Percentiles rank a stretch among this genome's conserved stretches.
Evolutionary conservation across 2,113 vertebrate species (phyloP).

Genomic region (Sturnus vulgaris): DNA sequence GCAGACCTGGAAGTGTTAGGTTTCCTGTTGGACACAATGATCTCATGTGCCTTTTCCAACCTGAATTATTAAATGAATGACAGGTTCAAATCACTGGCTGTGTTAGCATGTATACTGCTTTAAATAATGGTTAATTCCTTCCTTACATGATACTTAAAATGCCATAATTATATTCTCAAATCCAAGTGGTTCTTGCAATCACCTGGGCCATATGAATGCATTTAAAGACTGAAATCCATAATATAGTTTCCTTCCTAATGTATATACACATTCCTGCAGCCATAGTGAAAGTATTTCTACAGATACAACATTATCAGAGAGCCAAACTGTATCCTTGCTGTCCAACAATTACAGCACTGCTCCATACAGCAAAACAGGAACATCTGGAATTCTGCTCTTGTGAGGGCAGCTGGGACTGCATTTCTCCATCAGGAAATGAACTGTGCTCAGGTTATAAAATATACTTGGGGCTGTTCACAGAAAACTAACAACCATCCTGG

Average conservation of each 20-base stretch:
- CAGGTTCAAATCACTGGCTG: background rate
- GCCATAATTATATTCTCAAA: background rate
- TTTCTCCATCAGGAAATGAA: slow-evolving; percentile 7
- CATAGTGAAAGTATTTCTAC: background rate
- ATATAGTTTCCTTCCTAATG: background rate
- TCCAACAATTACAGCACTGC: slow-evolving; percentile 17
- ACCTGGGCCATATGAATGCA: background rate
- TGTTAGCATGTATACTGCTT: background rate
- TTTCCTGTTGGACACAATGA: background rate
- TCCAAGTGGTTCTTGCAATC: background rate
- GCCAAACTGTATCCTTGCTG: slow-evolving; percentile 17
- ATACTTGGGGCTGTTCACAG: background rate
- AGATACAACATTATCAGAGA: background rate
- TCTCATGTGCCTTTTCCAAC: background rate
- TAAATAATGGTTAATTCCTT: background rate
- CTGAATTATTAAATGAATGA: background rate
- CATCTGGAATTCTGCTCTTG: slow-evolving; percentile 17
- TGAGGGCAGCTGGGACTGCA: slow-evolving; percentile 14
- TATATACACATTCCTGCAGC: background rate
- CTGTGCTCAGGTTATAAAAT: background rate
- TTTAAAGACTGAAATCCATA: background rate
- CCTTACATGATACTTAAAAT: background rate
- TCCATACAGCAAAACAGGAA: slow-evolving; percentile 9
- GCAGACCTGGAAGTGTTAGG: background rate
- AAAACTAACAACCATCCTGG: background rate